Base-by-base conservation (phyloP, 2,113 vertebrate genomes). In the Pollimyrus isidori region DNA sequence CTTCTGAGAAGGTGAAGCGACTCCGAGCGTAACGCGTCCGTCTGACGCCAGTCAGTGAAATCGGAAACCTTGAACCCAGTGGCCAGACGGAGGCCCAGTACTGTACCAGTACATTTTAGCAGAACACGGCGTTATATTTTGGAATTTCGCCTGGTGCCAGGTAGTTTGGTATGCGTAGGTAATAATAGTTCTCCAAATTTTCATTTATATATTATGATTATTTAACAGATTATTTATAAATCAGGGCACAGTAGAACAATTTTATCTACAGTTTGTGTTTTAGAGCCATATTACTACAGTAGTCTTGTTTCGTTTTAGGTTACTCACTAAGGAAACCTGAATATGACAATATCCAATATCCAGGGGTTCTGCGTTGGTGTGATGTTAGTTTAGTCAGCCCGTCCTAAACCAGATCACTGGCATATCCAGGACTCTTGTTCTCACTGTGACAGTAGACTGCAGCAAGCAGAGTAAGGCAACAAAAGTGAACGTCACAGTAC, bases 41-140 rank as follows among this genome's bases (percentile, higher is more conserved):
- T 90, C 90, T 95, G 96, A 97, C 95, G 96, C 96, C 96, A 97
- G 92, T 92, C 80, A 89, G 87, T 96, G 96, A 96, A 97, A 97
- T 95, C 91, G 93, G 95, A 97, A 91, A 92, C 93, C 89, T 11
- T 87, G 93, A 84, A 92, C 92, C 94, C 35, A 88, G 89, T 4
- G 90, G 92, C 48, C 94, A 93, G 95, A 94, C 94, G 91, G 93
- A 94, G 94, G 92, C 94, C 73, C 73, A 39, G 30, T 19, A 42
- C 35, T 80, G 35, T 39, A 80, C 73, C 62, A 69, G 73, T 80
- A 42, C 35, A 42, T 80, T 19, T 35, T 39, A 39, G 73, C 94
- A 92, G 87, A 53, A 39, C 89, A 89, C 92, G 90, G 91, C 0
- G 89, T 90, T 91, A 88, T 91, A 73, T 15, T n/a, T 46, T 88